Evolutionary conservation across 2,113 vertebrate species (phyloP).

Genomic region (Leptocoma aspasia): DNA sequence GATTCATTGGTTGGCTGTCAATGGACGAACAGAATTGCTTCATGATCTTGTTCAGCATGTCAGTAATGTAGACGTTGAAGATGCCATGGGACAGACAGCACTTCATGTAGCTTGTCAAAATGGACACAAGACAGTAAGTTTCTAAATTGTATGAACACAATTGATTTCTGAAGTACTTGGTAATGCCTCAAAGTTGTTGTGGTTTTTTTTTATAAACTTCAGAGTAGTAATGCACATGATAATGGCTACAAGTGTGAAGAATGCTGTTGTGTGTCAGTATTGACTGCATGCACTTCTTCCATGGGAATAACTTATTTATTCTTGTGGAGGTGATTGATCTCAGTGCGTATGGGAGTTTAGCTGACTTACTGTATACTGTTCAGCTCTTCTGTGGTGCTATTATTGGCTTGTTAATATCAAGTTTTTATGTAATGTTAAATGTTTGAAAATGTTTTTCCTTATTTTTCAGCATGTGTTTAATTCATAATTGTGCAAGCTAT

Average conservation of each 20-base stretch:
- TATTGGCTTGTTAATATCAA: background rate
- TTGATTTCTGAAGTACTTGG: background rate
- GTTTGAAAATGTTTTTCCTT: background rate
- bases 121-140: conserved; percentile 91
- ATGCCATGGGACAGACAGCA: conserved; percentile 97
- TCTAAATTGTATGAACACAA: background rate
- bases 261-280: background rate
- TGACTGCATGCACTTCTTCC: background rate
- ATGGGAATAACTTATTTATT: background rate
- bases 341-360: background rate
- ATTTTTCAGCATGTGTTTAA: background rate
- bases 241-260: background rate
- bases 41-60: conserved; percentile 97
- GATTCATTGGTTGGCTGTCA: conserved; percentile 98
- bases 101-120: conserved; percentile 98
- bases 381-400: background rate
- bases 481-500: background rate
- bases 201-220: background rate
- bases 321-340: background rate
- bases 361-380: background rate
- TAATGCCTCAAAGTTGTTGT: background rate
- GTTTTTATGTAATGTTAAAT: background rate
- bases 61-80: conserved; percentile 94
- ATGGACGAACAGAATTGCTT: conserved; percentile 93
- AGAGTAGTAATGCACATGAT: background rate